Conservation (phyloP, 2,797 vertebrate genomes). For the Macroramphosus scolopax region DNA sequence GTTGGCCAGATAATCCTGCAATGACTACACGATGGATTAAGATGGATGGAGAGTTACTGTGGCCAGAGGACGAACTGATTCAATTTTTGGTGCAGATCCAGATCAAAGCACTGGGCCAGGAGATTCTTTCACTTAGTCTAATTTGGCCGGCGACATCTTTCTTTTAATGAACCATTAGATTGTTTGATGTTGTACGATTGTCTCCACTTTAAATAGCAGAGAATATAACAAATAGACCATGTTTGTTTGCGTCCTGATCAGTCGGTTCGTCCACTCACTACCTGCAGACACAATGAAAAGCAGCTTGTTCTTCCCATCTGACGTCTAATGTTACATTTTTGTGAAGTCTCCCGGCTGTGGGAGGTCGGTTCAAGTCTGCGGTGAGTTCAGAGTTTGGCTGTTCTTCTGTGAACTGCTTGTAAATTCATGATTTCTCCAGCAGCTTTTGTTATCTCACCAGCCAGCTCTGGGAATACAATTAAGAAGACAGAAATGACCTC, state of each 20-base stretch:
- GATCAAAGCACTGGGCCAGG: no score
- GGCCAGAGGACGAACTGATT: no score
- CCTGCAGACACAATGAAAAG: neutral
- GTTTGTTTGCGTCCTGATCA: neutral
- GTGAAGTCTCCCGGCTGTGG: neutral
- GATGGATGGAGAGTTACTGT: no score
- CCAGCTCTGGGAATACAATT: constrained; percentile 7
- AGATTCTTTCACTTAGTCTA: no score
- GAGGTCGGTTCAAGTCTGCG: neutral
- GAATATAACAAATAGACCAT: neutral
- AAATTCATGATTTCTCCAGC: neutral
- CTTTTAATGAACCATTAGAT: no score
- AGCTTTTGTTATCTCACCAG: constrained; percentile 11
- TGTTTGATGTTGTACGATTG: no score
- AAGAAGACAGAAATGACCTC: neutral
- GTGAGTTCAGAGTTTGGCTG: neutral
- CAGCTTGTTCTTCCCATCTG: neutral
- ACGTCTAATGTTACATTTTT: neutral
- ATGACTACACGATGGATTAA: no score
- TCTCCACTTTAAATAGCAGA: no score
- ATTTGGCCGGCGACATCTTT: no score
- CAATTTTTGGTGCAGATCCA: no score
- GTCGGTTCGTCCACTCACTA: neutral
- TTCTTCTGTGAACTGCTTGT: neutral
- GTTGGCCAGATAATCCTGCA: no score